Conservation (phyloP, 2,797 vertebrate genomes). For the Limnodromus scolopaceus region DNA sequence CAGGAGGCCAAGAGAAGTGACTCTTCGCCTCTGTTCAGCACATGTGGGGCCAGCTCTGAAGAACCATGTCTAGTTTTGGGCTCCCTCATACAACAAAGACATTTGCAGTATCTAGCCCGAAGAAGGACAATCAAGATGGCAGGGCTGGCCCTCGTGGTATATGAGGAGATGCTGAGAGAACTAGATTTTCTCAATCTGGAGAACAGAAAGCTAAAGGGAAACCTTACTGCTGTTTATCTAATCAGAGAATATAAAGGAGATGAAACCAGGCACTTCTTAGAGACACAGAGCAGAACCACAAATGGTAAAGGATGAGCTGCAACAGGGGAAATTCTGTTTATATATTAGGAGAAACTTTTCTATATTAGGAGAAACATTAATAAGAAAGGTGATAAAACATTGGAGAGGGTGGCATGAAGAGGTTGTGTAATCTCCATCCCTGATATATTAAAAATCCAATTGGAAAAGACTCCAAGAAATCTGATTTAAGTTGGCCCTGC, state of each 20-base stretch:
- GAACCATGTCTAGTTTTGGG: neutral
- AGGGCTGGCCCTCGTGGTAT: neutral
- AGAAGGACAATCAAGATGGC: neutral
- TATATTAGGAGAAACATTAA: neutral
- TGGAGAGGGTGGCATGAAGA: neutral
- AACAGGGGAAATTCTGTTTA: neutral
- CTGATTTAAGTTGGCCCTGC: neutral
- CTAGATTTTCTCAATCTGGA: neutral
- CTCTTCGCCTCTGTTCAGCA: neutral
- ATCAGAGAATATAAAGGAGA: neutral
- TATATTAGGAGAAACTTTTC: neutral
- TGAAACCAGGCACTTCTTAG: neutral
- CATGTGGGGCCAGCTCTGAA: neutral
- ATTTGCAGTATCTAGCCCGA: neutral
- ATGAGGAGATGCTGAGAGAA: neutral
- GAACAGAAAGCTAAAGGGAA: neutral
- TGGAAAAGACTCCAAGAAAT: neutral
- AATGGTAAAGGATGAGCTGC: rapidly evolving
- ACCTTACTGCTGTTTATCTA: neutral
- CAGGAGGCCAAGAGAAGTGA: neutral
- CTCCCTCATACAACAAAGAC: neutral
- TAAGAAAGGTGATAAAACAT: neutral
- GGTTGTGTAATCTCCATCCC: neutral
- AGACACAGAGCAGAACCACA: neutral
- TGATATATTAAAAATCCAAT: neutral